Percentiles rank a stretch among this genome's conserved stretches.
phyloP scores from a whole-genome alignment of 1,140 invertebrate species.

The Drosophila ficusphila region DNA sequence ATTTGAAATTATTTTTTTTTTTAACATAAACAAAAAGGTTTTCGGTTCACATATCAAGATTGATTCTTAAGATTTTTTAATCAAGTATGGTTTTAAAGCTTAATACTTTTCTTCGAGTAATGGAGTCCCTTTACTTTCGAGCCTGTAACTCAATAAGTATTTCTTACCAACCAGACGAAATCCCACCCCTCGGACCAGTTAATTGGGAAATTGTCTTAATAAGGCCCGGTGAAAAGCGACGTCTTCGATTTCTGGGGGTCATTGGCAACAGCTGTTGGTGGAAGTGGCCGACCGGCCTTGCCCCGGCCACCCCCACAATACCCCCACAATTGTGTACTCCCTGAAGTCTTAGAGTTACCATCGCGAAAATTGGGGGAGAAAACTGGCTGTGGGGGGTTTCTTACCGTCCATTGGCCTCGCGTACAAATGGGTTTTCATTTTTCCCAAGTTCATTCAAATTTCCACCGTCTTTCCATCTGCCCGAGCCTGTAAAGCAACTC shows the following conservation, averaged over 20 bases:
- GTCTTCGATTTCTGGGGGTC: conserved; percentile 33
- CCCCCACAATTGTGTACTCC: background rate
- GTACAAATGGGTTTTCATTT: conserved; percentile 53
- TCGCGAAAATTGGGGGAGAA: background rate
- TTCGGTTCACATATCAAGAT: too few species aligned
- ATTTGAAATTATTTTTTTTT: too few species aligned
- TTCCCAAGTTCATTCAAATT: conserved; percentile 49
- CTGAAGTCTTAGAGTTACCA: conserved; percentile 70
- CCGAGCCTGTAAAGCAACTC: conserved; percentile 35
- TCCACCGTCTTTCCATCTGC: conserved; percentile 24
- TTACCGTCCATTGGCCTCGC: conserved; percentile 18
- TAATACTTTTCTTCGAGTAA: too few species aligned
- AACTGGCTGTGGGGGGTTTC: background rate
- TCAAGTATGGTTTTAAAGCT: too few species aligned
- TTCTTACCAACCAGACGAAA: background rate
- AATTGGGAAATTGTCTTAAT: conserved; percentile 35
- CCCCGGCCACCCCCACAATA: background rate
- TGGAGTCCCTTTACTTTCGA: background rate
- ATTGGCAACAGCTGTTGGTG: conserved; percentile 36
- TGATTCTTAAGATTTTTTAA: too few species aligned
- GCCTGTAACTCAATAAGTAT: conserved; percentile 9
- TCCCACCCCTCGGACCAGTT: background rate
- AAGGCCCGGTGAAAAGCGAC: conserved; percentile 21
- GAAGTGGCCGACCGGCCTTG: background rate
- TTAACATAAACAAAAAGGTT: too few species aligned